Percentiles rank a stretch among this genome's conserved stretches.
Evolutionary conservation across 2,113 vertebrate genomes (phyloP).

Genomic region (Climacteris rufus): DNA sequence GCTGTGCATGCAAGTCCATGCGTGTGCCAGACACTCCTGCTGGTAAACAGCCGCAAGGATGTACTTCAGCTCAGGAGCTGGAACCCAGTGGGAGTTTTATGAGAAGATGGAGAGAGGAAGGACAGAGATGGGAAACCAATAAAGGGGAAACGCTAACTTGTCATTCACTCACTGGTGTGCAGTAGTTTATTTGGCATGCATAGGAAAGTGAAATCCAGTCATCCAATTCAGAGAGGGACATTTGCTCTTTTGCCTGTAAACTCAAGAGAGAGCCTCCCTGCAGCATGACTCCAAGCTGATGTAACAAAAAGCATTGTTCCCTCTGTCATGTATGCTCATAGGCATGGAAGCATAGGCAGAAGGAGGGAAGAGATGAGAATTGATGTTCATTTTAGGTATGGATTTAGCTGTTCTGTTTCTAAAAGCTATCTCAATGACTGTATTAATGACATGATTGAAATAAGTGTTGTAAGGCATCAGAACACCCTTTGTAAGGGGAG

Average conservation of each 20-base stretch:
- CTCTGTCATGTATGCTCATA: not conserved
- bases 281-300: not conserved
- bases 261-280: not conserved
- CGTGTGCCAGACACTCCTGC: fast-evolving
- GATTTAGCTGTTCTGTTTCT: not conserved
- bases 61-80: not conserved
- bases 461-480: not conserved
- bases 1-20: fast-evolving
- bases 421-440: not conserved
- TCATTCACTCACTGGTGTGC: not conserved
- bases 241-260: not conserved
- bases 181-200: fast-evolving
- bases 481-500: not conserved
- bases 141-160: not conserved
- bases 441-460: not conserved
- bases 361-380: not conserved
- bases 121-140: not conserved
- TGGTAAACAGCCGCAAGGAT: fast-evolving
- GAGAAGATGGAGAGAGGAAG: not conserved
- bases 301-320: not conserved
- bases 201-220: not conserved
- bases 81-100: not conserved
- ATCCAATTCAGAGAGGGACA: not conserved
- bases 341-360: not conserved
- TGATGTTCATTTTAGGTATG: not conserved